phyloP scores from a whole-genome alignment of 2,888 invertebrate species.

The Drosophila fungiperda region DNA sequence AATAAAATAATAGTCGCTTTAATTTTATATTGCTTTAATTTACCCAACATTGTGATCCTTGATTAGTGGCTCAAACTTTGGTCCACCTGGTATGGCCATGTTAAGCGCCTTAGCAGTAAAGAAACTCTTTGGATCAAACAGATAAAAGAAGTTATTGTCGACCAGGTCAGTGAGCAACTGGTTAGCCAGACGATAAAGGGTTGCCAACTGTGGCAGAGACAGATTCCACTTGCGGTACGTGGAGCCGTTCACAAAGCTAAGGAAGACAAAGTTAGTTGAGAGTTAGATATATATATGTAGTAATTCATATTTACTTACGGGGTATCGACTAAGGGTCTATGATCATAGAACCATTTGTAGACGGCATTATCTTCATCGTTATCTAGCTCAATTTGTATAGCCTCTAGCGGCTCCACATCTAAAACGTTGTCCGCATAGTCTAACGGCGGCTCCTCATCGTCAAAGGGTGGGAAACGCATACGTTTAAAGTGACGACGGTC shows the following conservation, averaged over 20 bases:
- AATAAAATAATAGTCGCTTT: no score
- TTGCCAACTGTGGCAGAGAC: conserved; percentile 98
- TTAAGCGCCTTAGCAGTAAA: conserved; percentile 99
- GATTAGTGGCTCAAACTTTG: conserved; percentile 99
- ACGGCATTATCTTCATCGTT: conserved; percentile 96
- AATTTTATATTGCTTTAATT: conserved; percentile 71
- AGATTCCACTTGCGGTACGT: conserved; percentile 99
- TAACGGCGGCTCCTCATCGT: conserved; percentile 99
- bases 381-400: conserved; percentile 99
- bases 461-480: conserved; percentile 99
- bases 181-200: conserved; percentile 98
- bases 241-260: conserved; percentile 95
- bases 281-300: background rate
- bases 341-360: conserved; percentile 99
- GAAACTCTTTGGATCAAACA: conserved; percentile 99
- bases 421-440: conserved; percentile 99
- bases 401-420: conserved; percentile 99
- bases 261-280: conserved; percentile 21
- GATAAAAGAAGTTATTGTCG: conserved; percentile 99
- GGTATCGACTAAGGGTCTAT: conserved; percentile 96
- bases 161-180: conserved; percentile 98
- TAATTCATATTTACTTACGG: conserved; percentile 86
- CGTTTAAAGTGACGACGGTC: conserved; percentile 99
- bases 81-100: conserved; percentile 99
- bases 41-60: conserved; percentile 98